Evolutionary conservation across 2,797 vertebrate species (phyloP).

Genomic region (Macropus fuliginosus): DNA sequence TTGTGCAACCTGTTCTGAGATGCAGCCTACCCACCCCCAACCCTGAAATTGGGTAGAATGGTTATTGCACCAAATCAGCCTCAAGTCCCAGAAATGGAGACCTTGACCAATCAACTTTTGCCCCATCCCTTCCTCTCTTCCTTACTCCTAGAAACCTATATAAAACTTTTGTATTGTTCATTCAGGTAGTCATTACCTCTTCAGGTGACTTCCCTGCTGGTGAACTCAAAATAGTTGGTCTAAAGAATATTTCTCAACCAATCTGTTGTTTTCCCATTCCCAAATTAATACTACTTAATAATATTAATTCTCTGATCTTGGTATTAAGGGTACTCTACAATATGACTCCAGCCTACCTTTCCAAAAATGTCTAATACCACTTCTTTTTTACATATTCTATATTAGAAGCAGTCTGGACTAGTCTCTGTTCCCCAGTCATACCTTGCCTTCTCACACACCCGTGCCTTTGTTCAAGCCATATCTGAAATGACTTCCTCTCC

Average conservation of each 20-base stretch:
- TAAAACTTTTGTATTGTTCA: neutral
- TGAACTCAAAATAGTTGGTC: neutral
- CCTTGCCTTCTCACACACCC: neutral
- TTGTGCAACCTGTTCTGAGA: neutral
- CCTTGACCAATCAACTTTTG: neutral
- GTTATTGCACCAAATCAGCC: neutral
- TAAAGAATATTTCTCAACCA: neutral
- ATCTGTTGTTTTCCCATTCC: neutral
- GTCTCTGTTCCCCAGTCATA: neutral
- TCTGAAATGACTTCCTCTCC: neutral
- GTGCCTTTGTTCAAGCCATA: neutral
- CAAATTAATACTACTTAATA: neutral
- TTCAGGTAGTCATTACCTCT: neutral
- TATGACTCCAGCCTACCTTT: neutral
- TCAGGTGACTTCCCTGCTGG: neutral
- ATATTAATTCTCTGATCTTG: neutral
- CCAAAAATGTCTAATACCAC: neutral
- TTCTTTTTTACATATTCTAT: neutral
- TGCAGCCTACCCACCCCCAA: neutral
- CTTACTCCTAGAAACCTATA: neutral
- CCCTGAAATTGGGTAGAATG: neutral
- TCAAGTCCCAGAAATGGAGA: neutral
- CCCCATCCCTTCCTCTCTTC: neutral
- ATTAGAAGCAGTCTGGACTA: neutral
- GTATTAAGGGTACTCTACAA: neutral